phyloP scores from a whole-genome alignment of 2,888 invertebrate genomes.

The Megamerina dolium region DNA sequence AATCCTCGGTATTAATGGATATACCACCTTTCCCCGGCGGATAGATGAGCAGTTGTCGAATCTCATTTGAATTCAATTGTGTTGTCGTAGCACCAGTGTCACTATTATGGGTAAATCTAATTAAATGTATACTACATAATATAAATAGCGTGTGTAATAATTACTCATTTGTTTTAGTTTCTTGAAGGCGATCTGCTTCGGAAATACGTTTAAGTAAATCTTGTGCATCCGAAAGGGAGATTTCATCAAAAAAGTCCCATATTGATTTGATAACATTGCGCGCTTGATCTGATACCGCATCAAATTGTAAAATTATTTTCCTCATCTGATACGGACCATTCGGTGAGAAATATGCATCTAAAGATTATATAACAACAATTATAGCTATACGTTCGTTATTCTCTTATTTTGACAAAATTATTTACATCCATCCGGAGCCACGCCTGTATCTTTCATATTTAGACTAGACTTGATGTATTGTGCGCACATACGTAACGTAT shows the following conservation, averaged over 20 bases:
- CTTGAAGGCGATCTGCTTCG: constrained; percentile 39
- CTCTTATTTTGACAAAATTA: background rate
- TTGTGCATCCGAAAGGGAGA: constrained; percentile 71
- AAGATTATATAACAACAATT: background rate
- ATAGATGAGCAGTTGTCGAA: constrained; percentile 69
- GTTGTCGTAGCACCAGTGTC: constrained; percentile 35
- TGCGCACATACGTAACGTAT: constrained; percentile 65
- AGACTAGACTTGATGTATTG: constrained; percentile 62
- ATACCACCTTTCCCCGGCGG: constrained; percentile 84
- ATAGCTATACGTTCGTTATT: background rate
- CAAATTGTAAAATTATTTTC: constrained; percentile 71
- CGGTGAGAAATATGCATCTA: constrained; percentile 26
- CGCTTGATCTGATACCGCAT: constrained; percentile 61
- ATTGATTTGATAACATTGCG: constrained; percentile 60
- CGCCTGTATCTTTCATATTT: constrained; percentile 54
- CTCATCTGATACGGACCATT: constrained; percentile 32
- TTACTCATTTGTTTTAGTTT: constrained; percentile 29
- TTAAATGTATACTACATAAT: too few relatives aligned
- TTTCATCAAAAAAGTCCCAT: constrained; percentile 63
- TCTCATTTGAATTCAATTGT: constrained; percentile 49
- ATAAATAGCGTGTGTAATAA: too few relatives aligned
- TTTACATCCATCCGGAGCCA: constrained; percentile 28
- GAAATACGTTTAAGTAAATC: constrained; percentile 68
- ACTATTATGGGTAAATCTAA: too few relatives aligned
- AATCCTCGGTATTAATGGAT: constrained; percentile 89